Conservation (phyloP, 2,888 invertebrate species). For the Camptogramma bilineatum region DNA sequence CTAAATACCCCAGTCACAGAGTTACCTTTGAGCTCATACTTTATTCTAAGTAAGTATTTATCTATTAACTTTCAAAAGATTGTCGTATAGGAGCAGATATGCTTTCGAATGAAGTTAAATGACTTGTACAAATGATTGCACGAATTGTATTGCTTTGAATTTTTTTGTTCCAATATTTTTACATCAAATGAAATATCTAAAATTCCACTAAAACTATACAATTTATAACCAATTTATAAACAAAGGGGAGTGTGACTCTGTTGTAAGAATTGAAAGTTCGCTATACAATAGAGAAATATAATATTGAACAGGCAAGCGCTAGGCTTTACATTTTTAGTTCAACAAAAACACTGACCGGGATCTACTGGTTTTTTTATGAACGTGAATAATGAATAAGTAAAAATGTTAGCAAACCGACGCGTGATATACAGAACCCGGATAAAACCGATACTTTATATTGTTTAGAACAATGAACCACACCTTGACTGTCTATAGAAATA, state of each 20-base stretch:
- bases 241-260: slow-evolving; percentile 1
- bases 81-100: no score
- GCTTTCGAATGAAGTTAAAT: no score
- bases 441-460: slow-evolving; percentile 41
- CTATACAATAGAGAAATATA: slow-evolving; percentile 10
- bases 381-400: slow-evolving; percentile 49
- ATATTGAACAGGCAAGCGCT: slow-evolving; percentile 29
- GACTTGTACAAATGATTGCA: no score
- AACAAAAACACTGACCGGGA: slow-evolving; percentile 37
- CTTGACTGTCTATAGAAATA: not conserved
- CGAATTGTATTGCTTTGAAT: no score
- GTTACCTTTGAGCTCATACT: no score
- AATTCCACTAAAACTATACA: not conserved
- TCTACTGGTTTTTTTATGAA: slow-evolving; percentile 31
- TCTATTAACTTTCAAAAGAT: no score
- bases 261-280: slow-evolving; percentile 4
- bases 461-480: not conserved
- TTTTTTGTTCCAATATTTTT: no score
- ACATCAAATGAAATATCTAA: no score
- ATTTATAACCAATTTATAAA: not conserved
- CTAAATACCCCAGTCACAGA: no score
- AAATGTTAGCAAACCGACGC: slow-evolving; percentile 34
- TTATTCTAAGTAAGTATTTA: no score
- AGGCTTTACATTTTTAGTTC: slow-evolving; percentile 36
- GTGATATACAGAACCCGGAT: slow-evolving; percentile 43